phyloP scores from a whole-genome alignment of 2,797 vertebrate species.

The Tadarida brasiliensis region DNA sequence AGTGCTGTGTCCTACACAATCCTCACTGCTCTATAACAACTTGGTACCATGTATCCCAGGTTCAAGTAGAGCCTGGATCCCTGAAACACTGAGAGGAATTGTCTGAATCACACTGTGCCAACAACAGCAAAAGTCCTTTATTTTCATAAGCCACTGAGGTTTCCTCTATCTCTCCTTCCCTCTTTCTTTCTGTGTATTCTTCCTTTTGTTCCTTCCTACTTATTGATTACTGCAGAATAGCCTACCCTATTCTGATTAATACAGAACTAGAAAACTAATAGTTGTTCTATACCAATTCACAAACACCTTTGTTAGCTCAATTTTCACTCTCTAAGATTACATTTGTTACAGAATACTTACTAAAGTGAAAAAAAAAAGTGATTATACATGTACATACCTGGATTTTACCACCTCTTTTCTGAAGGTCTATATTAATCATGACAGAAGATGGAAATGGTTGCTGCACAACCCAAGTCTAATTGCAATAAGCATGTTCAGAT shows the following conservation, averaged over 20 bases:
- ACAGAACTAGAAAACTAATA: not conserved
- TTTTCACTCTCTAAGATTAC: not conserved
- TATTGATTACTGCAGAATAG: not conserved
- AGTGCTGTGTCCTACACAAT: accelerated
- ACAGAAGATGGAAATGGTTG: not conserved
- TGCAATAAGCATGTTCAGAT: not conserved
- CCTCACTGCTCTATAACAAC: not conserved
- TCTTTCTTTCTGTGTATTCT: not conserved
- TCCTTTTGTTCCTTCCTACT: not conserved
- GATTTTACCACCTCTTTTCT: not conserved
- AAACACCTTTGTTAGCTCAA: not conserved
- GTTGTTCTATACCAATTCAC: not conserved
- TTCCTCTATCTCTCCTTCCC: not conserved
- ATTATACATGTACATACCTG: not conserved
- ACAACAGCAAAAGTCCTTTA: not conserved
- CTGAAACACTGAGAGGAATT: not conserved
- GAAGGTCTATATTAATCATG: not conserved
- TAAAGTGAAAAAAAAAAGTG: constrained; percentile 2
- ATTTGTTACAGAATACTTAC: not conserved
- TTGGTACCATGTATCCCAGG: not conserved
- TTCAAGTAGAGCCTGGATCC: not conserved
- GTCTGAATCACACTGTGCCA: not conserved
- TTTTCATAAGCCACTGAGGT: not conserved
- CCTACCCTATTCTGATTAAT: not conserved
- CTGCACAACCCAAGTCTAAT: not conserved